These are phyloP conservation scores for Rotaria magnacalcarata DNA, from an alignment of 2,888 invertebrate genomes.

Conservation along the genomic window DNA sequence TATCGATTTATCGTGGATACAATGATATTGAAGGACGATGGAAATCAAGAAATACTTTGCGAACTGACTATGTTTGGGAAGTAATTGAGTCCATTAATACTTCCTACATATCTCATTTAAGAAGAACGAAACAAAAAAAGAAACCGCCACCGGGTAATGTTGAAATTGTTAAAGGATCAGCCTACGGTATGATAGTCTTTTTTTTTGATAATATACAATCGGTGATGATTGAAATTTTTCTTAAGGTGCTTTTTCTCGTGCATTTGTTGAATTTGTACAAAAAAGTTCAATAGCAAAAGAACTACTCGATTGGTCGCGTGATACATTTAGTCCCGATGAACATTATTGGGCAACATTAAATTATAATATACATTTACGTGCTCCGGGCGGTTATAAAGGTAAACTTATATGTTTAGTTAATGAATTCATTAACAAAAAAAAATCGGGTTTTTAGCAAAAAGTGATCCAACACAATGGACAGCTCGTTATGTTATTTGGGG, in stretches of 20 bases:
- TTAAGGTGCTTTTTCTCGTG: conserved; percentile 49
- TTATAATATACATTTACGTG: conserved; percentile 40
- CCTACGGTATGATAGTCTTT: conserved; percentile 30
- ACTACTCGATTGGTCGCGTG: conserved; percentile 52
- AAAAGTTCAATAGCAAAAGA: conserved; percentile 49
- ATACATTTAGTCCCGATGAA: conserved; percentile 55
- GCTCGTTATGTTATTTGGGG: conserved; percentile 4
- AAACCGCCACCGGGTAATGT: conserved; percentile 35
- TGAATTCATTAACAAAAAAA: no score
- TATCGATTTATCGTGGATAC: conserved; percentile 55
- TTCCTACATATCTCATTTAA: conserved; percentile 40
- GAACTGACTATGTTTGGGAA: conserved; percentile 49
- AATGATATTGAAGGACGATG: conserved; percentile 54
- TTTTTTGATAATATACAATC: not conserved
- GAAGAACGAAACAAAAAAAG: not conserved
- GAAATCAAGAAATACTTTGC: not conserved
- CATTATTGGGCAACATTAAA: conserved; percentile 48
- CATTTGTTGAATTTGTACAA: conserved; percentile 53
- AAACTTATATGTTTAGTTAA: not conserved
- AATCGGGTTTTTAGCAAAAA: not conserved
- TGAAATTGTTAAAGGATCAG: conserved; percentile 39
- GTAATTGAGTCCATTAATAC: conserved; percentile 47
- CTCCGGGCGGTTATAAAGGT: conserved; percentile 43
- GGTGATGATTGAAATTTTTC: no score
- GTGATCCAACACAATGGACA: not conserved